Percentiles rank a stretch among this genome's conserved stretches.
Evolutionary conservation across 2,797 vertebrate genomes (phyloP).

Genomic region (Arrhamphus sclerolepis): DNA sequence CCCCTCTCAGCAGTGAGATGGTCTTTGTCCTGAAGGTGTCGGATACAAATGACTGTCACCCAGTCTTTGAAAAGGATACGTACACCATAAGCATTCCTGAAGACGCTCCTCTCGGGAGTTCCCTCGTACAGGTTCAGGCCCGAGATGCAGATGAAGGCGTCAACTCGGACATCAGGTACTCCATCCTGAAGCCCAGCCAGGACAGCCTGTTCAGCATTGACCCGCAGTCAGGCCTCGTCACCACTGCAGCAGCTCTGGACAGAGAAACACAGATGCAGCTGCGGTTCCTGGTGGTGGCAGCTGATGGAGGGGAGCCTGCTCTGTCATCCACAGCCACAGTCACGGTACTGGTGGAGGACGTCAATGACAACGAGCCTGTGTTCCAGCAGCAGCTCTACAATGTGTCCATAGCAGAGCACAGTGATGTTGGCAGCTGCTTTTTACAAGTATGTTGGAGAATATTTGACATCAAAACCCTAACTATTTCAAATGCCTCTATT

Average conservation of each 20-base stretch:
- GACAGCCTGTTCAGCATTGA: conserved; percentile 77
- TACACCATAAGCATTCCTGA: conserved; percentile 82
- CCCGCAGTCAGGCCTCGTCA: conserved; percentile 82
- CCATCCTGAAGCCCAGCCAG: conserved; percentile 67
- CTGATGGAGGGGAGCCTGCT: conserved; percentile 82
- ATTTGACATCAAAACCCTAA: not conserved
- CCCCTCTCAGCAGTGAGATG: conserved; percentile 79
- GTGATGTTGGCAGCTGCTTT: conserved; percentile 80
- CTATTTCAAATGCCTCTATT: too few species aligned
- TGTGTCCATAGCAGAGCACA: conserved; percentile 84
- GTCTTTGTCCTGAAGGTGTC: conserved; percentile 81
- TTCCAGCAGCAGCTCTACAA: conserved; percentile 88
- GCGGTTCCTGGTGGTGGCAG: conserved; percentile 85
- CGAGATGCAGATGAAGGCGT: conserved; percentile 84
- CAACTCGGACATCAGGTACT: conserved; percentile 83
- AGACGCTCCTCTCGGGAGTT: conserved; percentile 82
- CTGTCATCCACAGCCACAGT: conserved; percentile 85
- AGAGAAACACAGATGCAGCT: conserved; percentile 80
- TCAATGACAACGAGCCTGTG: conserved; percentile 91
- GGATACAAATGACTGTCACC: conserved; percentile 87
- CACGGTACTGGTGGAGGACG: conserved; percentile 82
- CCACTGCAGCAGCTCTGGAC: conserved; percentile 80
- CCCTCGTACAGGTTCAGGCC: conserved; percentile 83
- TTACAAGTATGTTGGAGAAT: conserved; percentile 84
- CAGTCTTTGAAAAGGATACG: conserved; percentile 78